These are phyloP conservation scores for Enteromius viviparus DNA, from an alignment of 2,797 vertebrate genomes.

Conservation along the genomic window DNA sequence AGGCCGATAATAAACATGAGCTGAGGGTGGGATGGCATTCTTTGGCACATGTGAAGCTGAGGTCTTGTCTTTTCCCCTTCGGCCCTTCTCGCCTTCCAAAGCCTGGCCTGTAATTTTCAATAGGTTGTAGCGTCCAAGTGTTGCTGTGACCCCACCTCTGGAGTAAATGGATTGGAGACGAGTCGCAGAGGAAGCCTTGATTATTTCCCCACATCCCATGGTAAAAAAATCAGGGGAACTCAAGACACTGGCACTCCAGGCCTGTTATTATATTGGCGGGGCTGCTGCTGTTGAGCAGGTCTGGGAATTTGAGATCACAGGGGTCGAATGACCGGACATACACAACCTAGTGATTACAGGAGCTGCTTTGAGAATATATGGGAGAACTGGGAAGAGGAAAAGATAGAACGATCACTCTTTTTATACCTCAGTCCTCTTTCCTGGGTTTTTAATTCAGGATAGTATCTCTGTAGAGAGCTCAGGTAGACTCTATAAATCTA, in stretches of 20 bases:
- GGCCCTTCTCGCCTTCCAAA: conserved; percentile 41
- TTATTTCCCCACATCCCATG: conserved; percentile 56
- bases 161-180: conserved; percentile 71
- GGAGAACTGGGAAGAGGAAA: conserved; percentile 22
- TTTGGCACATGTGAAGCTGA: conserved; percentile 5
- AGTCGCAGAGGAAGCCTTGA: conserved; percentile 66
- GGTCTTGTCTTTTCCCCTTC: conserved; percentile 34
- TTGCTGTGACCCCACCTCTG: conserved; percentile 63
- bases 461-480: conserved; percentile 56
- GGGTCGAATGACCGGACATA: conserved; percentile 43
- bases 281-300: conserved; percentile 21
- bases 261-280: conserved; percentile 61
- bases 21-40: conserved; percentile 18
- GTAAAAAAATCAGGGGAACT: conserved; percentile 48
- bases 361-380: conserved; percentile 43
- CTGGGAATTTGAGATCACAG: conserved; percentile 34
- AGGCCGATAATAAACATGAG: conserved; percentile 18
- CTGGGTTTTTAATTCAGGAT: conserved; percentile 52
- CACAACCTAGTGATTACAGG: conserved; percentile 47
- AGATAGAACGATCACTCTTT: conserved; percentile 8
- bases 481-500: conserved; percentile 62
- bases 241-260: conserved; percentile 51
- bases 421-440: conserved; percentile 16
- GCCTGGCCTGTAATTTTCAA: conserved; percentile 68
- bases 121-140: conserved; percentile 70